Evolutionary conservation across 2,888 invertebrate species (phyloP), one percentile per base, ranked within the genome.

Genomic region (Frankliniella fusca): DNA sequence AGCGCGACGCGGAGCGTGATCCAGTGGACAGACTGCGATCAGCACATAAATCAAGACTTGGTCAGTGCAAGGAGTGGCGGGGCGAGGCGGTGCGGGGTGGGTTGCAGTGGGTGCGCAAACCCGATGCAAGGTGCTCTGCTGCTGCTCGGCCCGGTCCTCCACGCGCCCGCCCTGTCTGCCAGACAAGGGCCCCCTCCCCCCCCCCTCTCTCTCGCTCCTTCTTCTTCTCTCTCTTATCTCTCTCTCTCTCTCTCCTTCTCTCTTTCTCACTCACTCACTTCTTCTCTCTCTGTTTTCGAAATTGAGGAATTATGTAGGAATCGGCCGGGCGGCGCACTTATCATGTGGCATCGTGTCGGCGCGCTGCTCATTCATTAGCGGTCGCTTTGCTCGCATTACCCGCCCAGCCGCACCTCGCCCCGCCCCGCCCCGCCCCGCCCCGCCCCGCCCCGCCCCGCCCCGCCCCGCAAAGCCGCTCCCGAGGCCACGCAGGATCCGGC

Each of bases 291-390:
- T 54, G 12, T 7, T 54, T 54, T 18, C 70, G 70, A 27, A 23
- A 76, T 76, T 76, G 70, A 76, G 70, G 70, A 76, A 76, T 76
- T 76, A 76, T 76, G 70, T 76, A 76, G 61, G 61, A 15, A 11
- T 61, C 61, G 61, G 61, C 61, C 7, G 15, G 61, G 61, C 20
- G 61, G 15, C 61, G n/a, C 61, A 61, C 61, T 61, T 18, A 61
- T 61, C 61, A 61, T 61, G 61, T 18, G 7, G 61, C n/a, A n/a
- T 38, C 61, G 61, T 61, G 61, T 18, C 15, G 38, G 18, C 15
- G 15, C 12, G 70, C 70, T 76, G 70, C 70, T 76, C 70, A 76
- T 27, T 76, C 70, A 76, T 76, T 76, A 76, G 70, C 70, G 70
- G 12, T 20, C 23, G 70, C 70, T 20, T 23, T 12, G 54, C 54